Conservation (phyloP, 2,797 vertebrate genomes). For the Staurois parvus region DNA sequence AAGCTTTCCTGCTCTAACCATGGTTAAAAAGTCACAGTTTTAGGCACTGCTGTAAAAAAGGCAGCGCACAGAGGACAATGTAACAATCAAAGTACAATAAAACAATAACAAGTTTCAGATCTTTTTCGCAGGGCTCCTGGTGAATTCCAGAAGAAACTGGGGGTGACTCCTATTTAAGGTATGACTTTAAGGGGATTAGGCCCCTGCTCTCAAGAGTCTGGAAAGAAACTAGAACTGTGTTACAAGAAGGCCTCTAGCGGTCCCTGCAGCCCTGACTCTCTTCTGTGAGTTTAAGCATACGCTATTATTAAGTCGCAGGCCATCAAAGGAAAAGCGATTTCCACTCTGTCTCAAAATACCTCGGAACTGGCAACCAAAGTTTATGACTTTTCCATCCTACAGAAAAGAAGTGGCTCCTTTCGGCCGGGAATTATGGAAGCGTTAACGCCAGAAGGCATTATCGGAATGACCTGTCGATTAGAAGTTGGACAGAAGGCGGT, state of each 20-base stretch:
- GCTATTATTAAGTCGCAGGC: conserved; percentile 3
- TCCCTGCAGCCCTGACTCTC: background rate
- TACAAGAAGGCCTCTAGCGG: background rate
- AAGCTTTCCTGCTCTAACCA: no score
- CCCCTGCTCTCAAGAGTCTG: no score
- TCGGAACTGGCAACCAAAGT: conserved; percentile 6
- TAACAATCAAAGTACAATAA: no score
- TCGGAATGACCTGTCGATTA: conserved; percentile 33
- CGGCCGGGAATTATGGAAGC: conserved; percentile 15
- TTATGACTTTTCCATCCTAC: conserved; percentile 28
- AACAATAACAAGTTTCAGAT: no score
- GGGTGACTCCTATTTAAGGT: no score
- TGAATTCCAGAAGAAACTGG: no score
- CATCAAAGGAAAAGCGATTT: conserved; percentile 34
- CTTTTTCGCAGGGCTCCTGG: no score
- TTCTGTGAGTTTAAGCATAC: background rate
- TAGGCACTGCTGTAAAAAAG: no score
- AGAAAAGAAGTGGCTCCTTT: conserved; percentile 27
- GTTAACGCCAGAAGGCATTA: conserved; percentile 32
- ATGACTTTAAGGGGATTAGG: no score
- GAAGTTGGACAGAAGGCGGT: conserved; percentile 25
- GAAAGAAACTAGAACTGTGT: background rate
- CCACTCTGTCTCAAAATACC: conserved; percentile 37
- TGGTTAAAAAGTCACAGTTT: no score
- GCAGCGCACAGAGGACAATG: no score